Evolutionary conservation across 2,797 vertebrate genomes (phyloP).

Genomic region (Chaunax sp.): DNA sequence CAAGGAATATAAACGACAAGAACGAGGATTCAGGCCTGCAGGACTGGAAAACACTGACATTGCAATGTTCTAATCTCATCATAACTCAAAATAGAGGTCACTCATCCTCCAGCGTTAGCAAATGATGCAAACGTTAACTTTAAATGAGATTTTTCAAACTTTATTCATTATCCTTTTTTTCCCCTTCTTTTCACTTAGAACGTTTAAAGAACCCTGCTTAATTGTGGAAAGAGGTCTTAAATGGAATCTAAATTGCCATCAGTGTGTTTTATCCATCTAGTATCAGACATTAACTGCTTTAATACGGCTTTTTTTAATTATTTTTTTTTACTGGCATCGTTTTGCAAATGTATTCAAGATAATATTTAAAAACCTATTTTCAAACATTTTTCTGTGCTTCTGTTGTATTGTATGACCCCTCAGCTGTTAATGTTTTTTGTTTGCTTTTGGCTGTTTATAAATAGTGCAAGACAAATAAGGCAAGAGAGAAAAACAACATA

Average conservation of each 20-base stretch:
- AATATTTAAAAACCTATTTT: background rate
- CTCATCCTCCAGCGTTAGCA: slow-evolving; percentile 47
- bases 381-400: no score
- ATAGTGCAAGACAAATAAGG: no score
- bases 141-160: slow-evolving; percentile 42
- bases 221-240: background rate
- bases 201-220: slow-evolving; percentile 1
- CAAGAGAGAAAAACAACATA: no score
- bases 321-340: no score
- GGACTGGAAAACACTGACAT: slow-evolving; percentile 43
- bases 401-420: no score
- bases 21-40: slow-evolving; percentile 1
- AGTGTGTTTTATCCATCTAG: background rate
- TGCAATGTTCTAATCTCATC: slow-evolving; percentile 49
- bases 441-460: no score
- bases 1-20: background rate
- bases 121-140: slow-evolving; percentile 54
- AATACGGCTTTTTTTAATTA: background rate
- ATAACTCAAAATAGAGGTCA: slow-evolving; percentile 48
- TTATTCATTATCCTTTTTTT: slow-evolving; percentile 50
- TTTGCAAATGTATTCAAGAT: background rate
- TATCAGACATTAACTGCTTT: background rate
- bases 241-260: slow-evolving; percentile 15
- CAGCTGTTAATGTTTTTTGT: no score
- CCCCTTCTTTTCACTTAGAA: slow-evolving; percentile 11